Percentiles rank a stretch among this genome's conserved stretches.
Evolutionary conservation across 2,797 vertebrate genomes (phyloP).

Genomic region (Pipistrellus nathusii): DNA sequence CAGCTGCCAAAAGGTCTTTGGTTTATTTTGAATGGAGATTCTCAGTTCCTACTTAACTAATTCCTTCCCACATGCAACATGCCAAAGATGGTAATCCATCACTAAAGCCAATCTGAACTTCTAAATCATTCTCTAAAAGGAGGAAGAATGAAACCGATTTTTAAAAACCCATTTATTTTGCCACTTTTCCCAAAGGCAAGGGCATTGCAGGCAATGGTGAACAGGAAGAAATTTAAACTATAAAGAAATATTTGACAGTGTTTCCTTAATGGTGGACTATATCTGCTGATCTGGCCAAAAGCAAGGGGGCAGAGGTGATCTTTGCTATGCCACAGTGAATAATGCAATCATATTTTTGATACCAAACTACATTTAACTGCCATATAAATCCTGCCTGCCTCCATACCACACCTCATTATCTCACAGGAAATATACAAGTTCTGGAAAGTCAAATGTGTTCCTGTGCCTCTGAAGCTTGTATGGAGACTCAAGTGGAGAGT

Average conservation of each 20-base stretch:
- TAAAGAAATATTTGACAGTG: conserved; percentile 87
- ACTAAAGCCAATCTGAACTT: not conserved
- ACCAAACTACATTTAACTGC: conserved; percentile 78
- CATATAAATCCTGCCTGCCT: conserved; percentile 82
- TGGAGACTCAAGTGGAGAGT: not conserved
- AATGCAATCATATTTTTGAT: conserved; percentile 84
- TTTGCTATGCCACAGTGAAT: conserved; percentile 84
- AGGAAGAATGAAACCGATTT: conserved; percentile 67
- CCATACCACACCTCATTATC: conserved; percentile 82
- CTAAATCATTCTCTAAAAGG: conserved; percentile 39
- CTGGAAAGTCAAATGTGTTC: conserved; percentile 77
- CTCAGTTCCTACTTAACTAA: not conserved
- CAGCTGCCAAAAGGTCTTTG: not conserved
- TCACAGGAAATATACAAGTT: conserved; percentile 79
- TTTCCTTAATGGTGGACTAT: conserved; percentile 82
- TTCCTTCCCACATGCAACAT: not conserved
- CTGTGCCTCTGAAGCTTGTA: conserved; percentile 38
- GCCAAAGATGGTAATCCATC: not conserved
- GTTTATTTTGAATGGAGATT: conserved; percentile 15
- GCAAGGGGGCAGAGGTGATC: conserved; percentile 84
- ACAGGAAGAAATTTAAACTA: conserved; percentile 82
- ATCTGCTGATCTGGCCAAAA: conserved; percentile 85
- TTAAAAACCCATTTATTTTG: conserved; percentile 74
- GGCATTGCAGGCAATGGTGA: conserved; percentile 77
- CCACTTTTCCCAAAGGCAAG: conserved; percentile 82